These are phyloP conservation scores for Megaptera novaeangliae DNA, from an alignment of 2,113 vertebrate species.

Conservation along the genomic window DNA sequence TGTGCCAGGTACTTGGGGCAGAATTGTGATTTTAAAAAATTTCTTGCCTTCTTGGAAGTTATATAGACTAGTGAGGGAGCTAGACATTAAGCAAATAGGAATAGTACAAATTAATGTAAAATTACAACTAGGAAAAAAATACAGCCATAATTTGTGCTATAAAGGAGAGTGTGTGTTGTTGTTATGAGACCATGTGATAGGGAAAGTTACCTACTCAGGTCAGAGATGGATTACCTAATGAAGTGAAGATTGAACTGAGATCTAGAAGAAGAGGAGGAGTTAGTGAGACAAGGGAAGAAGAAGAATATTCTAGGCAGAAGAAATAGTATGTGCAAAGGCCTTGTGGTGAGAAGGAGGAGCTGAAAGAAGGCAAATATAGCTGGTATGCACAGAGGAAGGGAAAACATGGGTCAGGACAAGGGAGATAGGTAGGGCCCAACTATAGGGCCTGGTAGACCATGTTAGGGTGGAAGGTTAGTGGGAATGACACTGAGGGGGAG, in stretches of 20 bases:
- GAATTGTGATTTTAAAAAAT: not conserved
- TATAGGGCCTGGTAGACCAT: not conserved
- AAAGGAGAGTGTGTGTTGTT: not conserved
- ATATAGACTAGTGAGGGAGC: not conserved
- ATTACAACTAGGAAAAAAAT: not conserved
- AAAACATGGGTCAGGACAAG: not conserved
- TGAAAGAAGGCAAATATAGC: not conserved
- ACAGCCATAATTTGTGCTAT: not conserved
- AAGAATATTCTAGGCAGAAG: not conserved
- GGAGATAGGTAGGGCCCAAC: not conserved
- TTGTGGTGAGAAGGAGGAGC: not conserved
- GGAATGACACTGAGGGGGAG: not conserved
- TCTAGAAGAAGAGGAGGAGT: not conserved
- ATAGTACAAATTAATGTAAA: constrained; percentile 2
- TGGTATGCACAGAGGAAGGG: not conserved
- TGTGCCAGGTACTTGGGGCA: not conserved
- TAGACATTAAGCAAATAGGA: constrained; percentile 23
- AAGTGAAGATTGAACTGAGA: not conserved
- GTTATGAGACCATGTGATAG: not conserved
- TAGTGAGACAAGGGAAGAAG: not conserved
- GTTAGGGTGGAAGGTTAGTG: not conserved
- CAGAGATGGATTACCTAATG: not conserved
- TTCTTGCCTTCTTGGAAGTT: not conserved
- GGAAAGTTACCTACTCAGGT: not conserved
- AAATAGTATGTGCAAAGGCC: not conserved